Base-by-base conservation (phyloP, 1,140 invertebrate species). In the Magallana ariakensis region DNA sequence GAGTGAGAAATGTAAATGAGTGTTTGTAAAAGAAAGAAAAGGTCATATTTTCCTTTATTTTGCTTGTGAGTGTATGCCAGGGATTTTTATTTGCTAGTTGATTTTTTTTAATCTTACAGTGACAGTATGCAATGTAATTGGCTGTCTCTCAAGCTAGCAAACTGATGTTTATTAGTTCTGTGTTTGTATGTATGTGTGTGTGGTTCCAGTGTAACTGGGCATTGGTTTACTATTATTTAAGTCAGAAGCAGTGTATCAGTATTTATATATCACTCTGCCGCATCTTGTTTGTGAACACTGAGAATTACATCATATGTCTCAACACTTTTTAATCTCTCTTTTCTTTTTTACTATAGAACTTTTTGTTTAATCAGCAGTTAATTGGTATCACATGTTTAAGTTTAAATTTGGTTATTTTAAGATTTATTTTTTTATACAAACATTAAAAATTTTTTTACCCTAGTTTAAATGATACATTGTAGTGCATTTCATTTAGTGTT, bases 111-210 rank as follows among this genome's bases (percentile, higher is more conserved):
- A n/a, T 55, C 46, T 7, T 53, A 54, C 46, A 11, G 15, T 16
- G 80, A 82, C 80, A 82, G 80, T 82, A 82, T 82, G 46, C 80
- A 82, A 82, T 82, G 46, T 82, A 82, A 82, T 82, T 82, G 80
- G 54, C 80, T 82, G 80, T 82, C 54, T 16, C 19, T 82, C 33
- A 46, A 8, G 10, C 46, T 82, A 82, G 80, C 66, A 75, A 75
- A 75, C 13, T 26, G 9, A 2, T 46, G 33, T 46, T 33, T 26
- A 46, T 46, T 13, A 33, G 22, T 13, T 33, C 22, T 26, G 26
- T 13, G 22, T 75, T 62, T 70, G 62, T 70, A 19, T 70, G 66
- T 13, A 11, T 75, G 66, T 75, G 33, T 75, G 66, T 75, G 13
- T 26, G 66, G 66, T 75, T 26, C 66, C 66, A 75, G 66, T 75